Evolutionary conservation across 23 tunicate genomes (phyloP).

Genomic region (Oikopleura dioica): DNA sequence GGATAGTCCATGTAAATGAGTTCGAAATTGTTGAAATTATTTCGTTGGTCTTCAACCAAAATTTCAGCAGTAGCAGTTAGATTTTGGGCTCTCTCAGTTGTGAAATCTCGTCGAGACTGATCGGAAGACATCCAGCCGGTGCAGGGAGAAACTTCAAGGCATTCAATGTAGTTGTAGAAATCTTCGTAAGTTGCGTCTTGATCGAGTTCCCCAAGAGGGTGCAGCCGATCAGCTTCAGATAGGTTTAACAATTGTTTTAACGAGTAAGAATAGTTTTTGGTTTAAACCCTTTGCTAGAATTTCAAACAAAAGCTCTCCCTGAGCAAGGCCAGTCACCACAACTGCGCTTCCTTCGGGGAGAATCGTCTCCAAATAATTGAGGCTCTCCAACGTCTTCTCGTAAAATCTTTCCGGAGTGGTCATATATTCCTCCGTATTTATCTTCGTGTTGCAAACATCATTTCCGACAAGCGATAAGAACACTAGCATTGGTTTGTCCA

Average conservation of each 20-base stretch:
- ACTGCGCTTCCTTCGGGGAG: background rate
- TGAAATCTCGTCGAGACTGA: background rate
- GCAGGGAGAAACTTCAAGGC: slow-evolving; percentile 21
- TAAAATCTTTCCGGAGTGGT: background rate
- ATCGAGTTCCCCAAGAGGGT: slow-evolving; percentile 47
- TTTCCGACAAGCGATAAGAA: background rate
- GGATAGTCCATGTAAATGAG: background rate
- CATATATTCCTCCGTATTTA: background rate
- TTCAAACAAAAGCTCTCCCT: background rate
- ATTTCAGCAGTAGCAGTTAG: background rate
- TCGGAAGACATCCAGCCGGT: background rate
- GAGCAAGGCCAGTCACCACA: slow-evolving; percentile 6
- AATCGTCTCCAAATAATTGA: background rate
- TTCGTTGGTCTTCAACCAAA: background rate
- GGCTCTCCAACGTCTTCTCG: background rate
- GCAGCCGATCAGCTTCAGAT: slow-evolving; percentile 23
- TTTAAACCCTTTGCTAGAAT: too few species aligned
- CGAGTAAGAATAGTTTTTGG: too few species aligned
- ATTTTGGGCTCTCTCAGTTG: background rate
- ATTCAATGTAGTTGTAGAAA: slow-evolving; percentile 40
- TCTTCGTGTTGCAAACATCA: background rate
- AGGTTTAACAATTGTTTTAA: too few species aligned
- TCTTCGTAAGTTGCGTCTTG: slow-evolving; percentile 40
- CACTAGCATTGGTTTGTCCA: background rate
- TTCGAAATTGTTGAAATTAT: background rate